These are phyloP conservation scores for Parthenolecanium corni DNA, from an alignment of 2,888 invertebrate species.

Conservation along the genomic window DNA sequence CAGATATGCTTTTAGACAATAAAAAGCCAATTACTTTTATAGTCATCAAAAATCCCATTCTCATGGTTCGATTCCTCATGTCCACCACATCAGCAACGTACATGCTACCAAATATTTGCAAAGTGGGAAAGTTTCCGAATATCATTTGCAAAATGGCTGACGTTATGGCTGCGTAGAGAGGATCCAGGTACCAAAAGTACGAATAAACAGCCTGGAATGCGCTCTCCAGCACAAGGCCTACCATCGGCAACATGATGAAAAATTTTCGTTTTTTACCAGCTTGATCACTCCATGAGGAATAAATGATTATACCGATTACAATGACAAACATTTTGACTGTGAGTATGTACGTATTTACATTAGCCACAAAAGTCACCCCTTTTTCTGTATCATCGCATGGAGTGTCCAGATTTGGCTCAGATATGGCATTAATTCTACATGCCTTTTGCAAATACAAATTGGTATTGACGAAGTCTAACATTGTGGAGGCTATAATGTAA, in stretches of 20 bases:
- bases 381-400: constrained; percentile 17
- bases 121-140: background rate
- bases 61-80: background rate
- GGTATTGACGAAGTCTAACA: constrained; percentile 2
- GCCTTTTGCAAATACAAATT: constrained; percentile 20
- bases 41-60: background rate
- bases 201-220: constrained; percentile 31
- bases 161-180: constrained; percentile 6
- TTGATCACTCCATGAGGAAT: constrained; percentile 2
- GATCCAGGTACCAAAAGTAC: constrained; percentile 33
- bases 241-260: constrained; percentile 31
- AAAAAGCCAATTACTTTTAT: background rate
- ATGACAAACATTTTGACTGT: background rate
- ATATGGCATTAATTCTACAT: background rate
- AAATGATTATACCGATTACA: background rate
- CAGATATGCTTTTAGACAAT: background rate
- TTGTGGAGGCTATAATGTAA: background rate
- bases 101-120: background rate
- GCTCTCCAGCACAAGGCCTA: constrained; percentile 32
- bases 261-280: constrained; percentile 29
- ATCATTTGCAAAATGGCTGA: background rate
- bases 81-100: constrained; percentile 4
- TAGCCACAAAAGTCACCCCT: background rate
- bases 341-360: background rate
- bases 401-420: constrained; percentile 15